A percentile compares a stretch with the other conserved stretches of the same genome.
Conservation (phyloP, 2,113 vertebrate genomes). For the Prunella himalayana region DNA sequence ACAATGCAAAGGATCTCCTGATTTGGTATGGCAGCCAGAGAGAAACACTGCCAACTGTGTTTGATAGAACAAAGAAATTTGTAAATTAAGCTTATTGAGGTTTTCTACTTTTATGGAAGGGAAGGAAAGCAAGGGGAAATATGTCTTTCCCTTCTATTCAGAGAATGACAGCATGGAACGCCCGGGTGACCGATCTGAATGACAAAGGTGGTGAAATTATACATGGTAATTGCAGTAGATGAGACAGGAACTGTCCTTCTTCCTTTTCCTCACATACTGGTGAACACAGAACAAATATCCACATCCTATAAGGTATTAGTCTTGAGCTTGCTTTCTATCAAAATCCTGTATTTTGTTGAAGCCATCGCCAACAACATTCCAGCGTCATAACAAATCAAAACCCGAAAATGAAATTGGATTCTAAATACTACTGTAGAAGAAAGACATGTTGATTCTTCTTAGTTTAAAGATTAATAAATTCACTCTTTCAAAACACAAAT, state of each 20-base stretch:
- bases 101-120: neutral
- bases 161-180: neutral
- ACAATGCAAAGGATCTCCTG: neutral
- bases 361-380: neutral
- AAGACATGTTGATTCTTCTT: neutral
- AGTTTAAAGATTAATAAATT: neutral
- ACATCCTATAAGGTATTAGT: neutral
- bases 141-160: neutral
- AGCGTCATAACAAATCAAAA: neutral
- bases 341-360: neutral
- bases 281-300: neutral
- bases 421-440: neutral
- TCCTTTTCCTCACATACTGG: neutral
- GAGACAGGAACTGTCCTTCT: neutral
- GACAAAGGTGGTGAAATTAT: neutral
- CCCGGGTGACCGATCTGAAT: neutral
- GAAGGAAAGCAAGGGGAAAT: neutral
- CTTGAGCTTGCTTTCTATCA: neutral
- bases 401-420: neutral
- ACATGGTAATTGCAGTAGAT: neutral
- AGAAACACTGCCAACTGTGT: neutral
- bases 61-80: neutral
- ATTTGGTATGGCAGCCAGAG: neutral
- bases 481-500: neutral
- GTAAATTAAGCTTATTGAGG: neutral